Conservation (phyloP, 1,140 invertebrate species). For the Drosophila lacteicornis region DNA sequence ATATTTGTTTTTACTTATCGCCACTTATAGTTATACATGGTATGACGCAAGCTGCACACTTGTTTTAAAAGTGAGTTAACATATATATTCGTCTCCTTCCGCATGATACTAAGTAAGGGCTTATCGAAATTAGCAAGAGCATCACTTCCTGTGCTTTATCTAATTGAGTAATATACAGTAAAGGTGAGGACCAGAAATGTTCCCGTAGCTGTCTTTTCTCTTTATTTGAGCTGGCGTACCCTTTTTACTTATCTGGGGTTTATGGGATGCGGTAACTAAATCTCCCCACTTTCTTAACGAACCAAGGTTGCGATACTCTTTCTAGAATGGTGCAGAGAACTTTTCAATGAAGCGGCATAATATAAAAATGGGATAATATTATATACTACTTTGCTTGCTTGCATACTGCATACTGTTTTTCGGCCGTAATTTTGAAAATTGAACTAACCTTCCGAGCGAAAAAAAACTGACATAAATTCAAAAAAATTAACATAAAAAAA, state of each 20-base stretch:
- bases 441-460: too few relatives aligned
- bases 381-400: too few relatives aligned
- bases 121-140: conserved; percentile 1
- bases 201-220: conserved; percentile 10
- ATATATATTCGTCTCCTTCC: too few relatives aligned
- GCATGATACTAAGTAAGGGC: not conserved
- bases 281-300: conserved; percentile 21
- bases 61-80: not conserved
- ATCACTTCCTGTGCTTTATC: not conserved
- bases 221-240: conserved; percentile 15
- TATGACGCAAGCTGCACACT: not conserved
- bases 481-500: too few relatives aligned
- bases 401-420: too few relatives aligned
- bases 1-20: too few relatives aligned
- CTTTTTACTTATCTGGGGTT: conserved; percentile 37
- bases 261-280: conserved; percentile 59
- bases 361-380: too few relatives aligned
- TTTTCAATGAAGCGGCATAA: not conserved
- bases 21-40: too few relatives aligned
- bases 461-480: too few relatives aligned
- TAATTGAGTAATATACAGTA: conserved; percentile 19
- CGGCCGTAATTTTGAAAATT: too few relatives aligned
- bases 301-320: conserved; percentile 17
- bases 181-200: conserved; percentile 4
- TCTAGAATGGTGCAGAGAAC: too few relatives aligned